Base-by-base conservation (phyloP, 2,888 invertebrate genomes). In the Xylophagus ater region DNA sequence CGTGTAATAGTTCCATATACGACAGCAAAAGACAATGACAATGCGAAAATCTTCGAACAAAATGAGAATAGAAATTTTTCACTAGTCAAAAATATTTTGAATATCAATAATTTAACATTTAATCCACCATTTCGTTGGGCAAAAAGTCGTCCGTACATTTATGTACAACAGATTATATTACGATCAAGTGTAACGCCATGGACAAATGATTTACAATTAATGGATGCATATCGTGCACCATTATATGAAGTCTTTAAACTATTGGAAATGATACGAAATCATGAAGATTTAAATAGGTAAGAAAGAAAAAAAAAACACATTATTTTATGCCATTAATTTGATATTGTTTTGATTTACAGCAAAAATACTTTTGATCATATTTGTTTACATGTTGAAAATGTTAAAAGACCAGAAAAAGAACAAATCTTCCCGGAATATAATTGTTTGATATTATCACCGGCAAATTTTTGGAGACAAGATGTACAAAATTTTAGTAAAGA, bases 171-270 rank as follows among this genome's bases (percentile, higher is more conserved):
- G 67, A 78, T 85, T 47, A 72, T 81, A 32, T 62, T 85, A 53
- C 73, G 77, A 53, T 69, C 74, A 47, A 81, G 86, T 42, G 88
- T 94, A 8, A 72, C 85, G 45, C 93, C 93, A 40, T 94, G 93
- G 93, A 75, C 76, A 40, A 73, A 75, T 45, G 81, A 83, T 51
- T 68, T 93, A 49, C 77, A 78, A 49, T 69, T 89, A 53, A 82
- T 83, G 58, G 94, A 94, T 71, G 92, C 92, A 30, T 90, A 92
- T 62, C 73, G 92, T 53, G 89, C 84, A 5, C 93, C 94, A 3
- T 68, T 96, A 1, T 81, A 83, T 54, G 87, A 89, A 68, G 82
- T 84, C 15, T 96, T 94, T 67, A 79, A 86, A 58, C 67, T 94
- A 47, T 61, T 90, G 37, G 88, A 93, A 65, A 74, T 82, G 41